Evolutionary conservation across 2,113 vertebrate species (phyloP).

Genomic region (Heterocephalus glaber): DNA sequence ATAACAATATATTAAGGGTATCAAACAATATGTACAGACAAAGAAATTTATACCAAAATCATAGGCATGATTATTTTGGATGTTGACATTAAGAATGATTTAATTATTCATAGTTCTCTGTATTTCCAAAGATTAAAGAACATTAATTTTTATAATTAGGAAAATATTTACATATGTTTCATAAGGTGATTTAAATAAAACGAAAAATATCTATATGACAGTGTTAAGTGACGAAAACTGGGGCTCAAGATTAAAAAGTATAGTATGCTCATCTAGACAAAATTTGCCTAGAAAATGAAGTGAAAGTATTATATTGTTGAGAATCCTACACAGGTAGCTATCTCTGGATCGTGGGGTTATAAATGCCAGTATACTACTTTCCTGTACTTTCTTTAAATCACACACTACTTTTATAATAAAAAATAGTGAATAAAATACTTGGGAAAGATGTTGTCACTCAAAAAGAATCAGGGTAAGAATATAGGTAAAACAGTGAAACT

Average conservation of each 20-base stretch:
- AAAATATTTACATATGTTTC: conserved; percentile 4
- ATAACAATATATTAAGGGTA: not conserved
- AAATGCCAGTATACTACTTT: not conserved
- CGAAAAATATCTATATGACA: not conserved
- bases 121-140: not conserved
- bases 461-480: not conserved
- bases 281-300: not conserved
- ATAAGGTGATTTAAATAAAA: conserved; percentile 28
- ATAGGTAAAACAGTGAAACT: not conserved
- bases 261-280: not conserved
- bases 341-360: not conserved
- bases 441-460: not conserved
- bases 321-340: not conserved
- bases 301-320: not conserved
- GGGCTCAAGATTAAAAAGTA: not conserved
- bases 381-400: not conserved
- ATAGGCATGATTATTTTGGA: not conserved
- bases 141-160: conserved; percentile 23
- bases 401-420: not conserved
- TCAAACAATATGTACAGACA: not conserved
- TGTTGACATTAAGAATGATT: not conserved
- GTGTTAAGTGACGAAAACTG: not conserved
- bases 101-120: conserved; percentile 28
- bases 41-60: not conserved
- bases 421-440: conserved; percentile 35